phyloP scores from a whole-genome alignment of 2,888 invertebrate genomes.

The Acronicta psi region DNA sequence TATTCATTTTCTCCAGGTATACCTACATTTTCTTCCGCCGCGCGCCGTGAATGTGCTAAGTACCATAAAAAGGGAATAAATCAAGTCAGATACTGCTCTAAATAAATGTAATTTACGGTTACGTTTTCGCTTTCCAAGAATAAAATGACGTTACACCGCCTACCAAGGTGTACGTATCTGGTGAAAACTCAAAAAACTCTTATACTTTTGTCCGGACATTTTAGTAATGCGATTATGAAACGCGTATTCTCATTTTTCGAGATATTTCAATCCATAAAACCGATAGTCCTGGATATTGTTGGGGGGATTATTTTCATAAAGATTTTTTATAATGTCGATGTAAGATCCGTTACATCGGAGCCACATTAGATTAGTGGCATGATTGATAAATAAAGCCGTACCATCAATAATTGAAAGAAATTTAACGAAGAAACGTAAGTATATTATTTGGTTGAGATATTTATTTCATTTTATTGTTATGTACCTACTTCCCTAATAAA shows the following conservation, averaged over 20 bases:
- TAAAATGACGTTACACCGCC: constrained; percentile 66
- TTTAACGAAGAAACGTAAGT: no score
- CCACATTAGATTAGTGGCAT: constrained; percentile 10
- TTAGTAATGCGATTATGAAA: constrained; percentile 48
- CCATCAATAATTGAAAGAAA: no score
- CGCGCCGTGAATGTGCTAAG: constrained; percentile 69
- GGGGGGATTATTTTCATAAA: constrained; percentile 6
- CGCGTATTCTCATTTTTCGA: constrained; percentile 22
- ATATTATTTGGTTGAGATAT: no score
- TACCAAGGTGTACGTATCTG: constrained; percentile 31
- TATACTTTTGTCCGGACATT: constrained; percentile 41
- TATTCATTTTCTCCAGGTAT: constrained; percentile 58
- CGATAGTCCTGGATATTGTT: constrained; percentile 21
- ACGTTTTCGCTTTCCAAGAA: constrained; percentile 71
- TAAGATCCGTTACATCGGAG: no score
- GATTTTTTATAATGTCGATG: constrained; percentile 7
- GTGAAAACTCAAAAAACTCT: constrained; percentile 39
- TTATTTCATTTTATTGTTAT: no score
- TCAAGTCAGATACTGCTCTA: constrained; percentile 76
- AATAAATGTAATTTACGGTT: constrained; percentile 78
- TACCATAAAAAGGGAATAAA: constrained; percentile 76
- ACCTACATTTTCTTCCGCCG: constrained; percentile 58
- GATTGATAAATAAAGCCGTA: neutral
- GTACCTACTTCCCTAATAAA: no score
- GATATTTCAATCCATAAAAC: constrained; percentile 24